A percentile compares a stretch with the other conserved stretches of the same genome.
Evolutionary conservation across 2,113 vertebrate genomes (phyloP).

Genomic region (Myotis davidii): DNA sequence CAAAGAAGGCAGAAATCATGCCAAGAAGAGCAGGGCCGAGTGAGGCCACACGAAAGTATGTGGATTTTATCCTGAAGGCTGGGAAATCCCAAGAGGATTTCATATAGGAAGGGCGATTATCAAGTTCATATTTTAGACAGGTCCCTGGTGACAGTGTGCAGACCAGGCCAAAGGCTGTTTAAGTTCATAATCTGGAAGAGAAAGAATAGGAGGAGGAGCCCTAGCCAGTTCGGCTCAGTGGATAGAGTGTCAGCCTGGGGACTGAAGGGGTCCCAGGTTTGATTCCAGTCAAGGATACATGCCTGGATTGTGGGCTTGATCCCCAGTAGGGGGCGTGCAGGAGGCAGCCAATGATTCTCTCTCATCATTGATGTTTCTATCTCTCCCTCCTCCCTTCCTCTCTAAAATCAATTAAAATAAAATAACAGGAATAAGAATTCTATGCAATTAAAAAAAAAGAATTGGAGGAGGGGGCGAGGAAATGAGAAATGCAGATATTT

Average conservation of each 20-base stretch:
- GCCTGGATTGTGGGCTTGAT: too few relatives aligned
- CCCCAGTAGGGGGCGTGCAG: too few relatives aligned
- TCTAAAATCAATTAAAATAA: too few relatives aligned
- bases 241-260: too few relatives aligned
- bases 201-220: background rate
- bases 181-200: background rate
- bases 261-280: too few relatives aligned
- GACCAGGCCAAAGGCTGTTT: background rate
- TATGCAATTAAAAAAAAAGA: background rate
- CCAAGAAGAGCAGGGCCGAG: background rate
- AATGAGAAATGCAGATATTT: background rate
- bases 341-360: too few relatives aligned
- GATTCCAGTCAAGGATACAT: too few relatives aligned
- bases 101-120: background rate
- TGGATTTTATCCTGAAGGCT: background rate
- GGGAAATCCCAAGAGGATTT: background rate
- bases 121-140: background rate
- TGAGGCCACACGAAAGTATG: background rate
- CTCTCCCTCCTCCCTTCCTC: too few relatives aligned
- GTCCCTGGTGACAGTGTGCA: background rate
- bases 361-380: too few relatives aligned
- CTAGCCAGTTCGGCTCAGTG: too few relatives aligned
- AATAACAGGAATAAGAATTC: too few relatives aligned
- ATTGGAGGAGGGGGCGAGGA: background rate
- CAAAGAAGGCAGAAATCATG: background rate